Evolutionary conservation across 2,797 vertebrate genomes (phyloP).

Genomic region (Alca torda): DNA sequence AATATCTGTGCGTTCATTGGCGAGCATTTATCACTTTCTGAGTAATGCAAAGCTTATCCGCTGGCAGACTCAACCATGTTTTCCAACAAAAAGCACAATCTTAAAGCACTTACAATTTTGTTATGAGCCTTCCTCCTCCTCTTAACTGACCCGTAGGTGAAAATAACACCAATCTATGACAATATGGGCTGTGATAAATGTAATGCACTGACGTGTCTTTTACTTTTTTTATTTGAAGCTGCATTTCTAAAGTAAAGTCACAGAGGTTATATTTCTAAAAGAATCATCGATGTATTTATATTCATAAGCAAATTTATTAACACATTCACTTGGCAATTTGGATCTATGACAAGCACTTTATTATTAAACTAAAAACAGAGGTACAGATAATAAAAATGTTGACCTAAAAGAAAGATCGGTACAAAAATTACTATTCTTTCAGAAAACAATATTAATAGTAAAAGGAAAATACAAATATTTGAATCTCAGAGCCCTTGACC

Average conservation of each 20-base stretch:
- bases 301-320: not conserved
- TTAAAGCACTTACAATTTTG: not conserved
- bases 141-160: not conserved
- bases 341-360: not conserved
- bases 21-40: slow-evolving; percentile 40
- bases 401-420: not conserved
- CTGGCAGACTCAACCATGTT: not conserved
- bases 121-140: not conserved
- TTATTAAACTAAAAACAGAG: not conserved
- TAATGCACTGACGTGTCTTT: not conserved
- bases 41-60: slow-evolving; percentile 18
- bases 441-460: not conserved
- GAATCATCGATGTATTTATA: not conserved
- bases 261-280: not conserved
- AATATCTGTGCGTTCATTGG: not conserved
- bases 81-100: not conserved
- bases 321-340: not conserved
- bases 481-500: not conserved
- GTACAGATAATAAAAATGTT: not conserved
- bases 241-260: not conserved
- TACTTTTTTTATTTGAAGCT: not conserved
- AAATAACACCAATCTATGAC: not conserved
- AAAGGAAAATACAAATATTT: not conserved
- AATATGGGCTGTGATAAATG: not conserved
- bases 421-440: not conserved